Evolutionary conservation across 2,888 invertebrate species (phyloP), one percentile per base, ranked within the genome.

Genomic region (Polymixis flavicincta): DNA sequence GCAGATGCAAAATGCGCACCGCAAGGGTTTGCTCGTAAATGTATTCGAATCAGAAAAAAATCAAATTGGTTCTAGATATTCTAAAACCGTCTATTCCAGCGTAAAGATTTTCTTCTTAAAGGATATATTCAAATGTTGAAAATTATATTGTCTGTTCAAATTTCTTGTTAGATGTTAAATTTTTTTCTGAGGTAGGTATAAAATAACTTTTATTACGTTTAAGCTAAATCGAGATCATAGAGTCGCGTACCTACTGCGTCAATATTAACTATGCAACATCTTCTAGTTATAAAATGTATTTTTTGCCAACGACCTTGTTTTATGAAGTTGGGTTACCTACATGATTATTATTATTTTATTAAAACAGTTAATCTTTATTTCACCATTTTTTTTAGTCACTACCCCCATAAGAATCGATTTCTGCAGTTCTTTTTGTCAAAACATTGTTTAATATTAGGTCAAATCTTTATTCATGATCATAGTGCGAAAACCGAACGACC

Each of bases 31-130:
- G 74, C 85, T 85, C 76, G 82, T 74, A 82, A 85, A 87, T 82
- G 69, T 88, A 89, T 87, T 89, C 80, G 84, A 88, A 87, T 89
- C 73, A 81, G 73, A 72, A 80, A 72, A 61, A 82, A 78, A 78
- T 79, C 72, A 80, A 73, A 59, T 19, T 52, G 64, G 48, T 68
- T 57, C 32, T 54, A 61, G 55, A 71, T 79, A 75, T 71, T 80
- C 68, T 72, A 52, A 65, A 69, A 80, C 25, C 60, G 52, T 75
- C 68, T 74, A 57, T 68, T 45, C 13, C 52, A 60, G 14, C 50
- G n/a, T 66, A 25, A 42, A 64, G 63, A 50, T 71, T 68, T 67
- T 60, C 42, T 74, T 64, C 28, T 64, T 71, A 50, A 71, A 8
- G 25, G 9, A n/a, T 61, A 55, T 45, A 57, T 65, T 57, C 19